These are phyloP conservation scores for Channallabes apus DNA, from an alignment of 2,797 vertebrate species.

Conservation along the genomic window DNA sequence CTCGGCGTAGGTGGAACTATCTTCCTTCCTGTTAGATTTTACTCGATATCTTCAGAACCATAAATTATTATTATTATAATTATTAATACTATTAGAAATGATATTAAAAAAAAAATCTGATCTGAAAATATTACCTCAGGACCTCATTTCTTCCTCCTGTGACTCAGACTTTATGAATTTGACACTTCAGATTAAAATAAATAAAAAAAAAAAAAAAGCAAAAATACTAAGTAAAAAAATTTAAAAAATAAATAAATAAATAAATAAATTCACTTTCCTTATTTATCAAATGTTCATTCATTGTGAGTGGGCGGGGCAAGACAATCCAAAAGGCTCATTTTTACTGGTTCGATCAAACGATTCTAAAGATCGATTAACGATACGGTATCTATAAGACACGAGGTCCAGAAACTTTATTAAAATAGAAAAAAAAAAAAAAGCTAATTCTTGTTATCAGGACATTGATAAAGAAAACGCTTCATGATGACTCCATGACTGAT, in stretches of 20 bases:
- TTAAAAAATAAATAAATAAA: too few relatives aligned
- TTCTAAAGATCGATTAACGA: background rate
- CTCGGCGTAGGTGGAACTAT: background rate
- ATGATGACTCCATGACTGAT: too few relatives aligned
- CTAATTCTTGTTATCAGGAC: too few relatives aligned
- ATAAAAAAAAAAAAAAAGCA: background rate
- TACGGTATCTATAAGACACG: too few relatives aligned
- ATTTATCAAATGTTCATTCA: background rate
- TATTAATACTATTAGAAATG: background rate
- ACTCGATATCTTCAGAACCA: background rate
- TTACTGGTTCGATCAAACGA: background rate
- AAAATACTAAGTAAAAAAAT: background rate
- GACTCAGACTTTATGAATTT: background rate
- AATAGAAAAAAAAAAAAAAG: too few relatives aligned
- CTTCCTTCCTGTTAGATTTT: background rate
- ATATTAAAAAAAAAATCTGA: background rate
- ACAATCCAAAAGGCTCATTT: background rate
- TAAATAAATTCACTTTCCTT: background rate
- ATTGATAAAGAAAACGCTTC: too few relatives aligned
- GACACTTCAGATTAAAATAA: background rate
- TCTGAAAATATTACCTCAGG: background rate
- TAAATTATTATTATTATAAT: background rate
- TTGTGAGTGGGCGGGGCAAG: background rate
- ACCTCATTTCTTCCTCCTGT: background rate
- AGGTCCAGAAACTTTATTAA: too few relatives aligned